Percentiles rank a stretch among this genome's conserved stretches.
Evolutionary conservation across 2,113 vertebrate genomes (phyloP).

Genomic region (Cyanoderma ruficeps): DNA sequence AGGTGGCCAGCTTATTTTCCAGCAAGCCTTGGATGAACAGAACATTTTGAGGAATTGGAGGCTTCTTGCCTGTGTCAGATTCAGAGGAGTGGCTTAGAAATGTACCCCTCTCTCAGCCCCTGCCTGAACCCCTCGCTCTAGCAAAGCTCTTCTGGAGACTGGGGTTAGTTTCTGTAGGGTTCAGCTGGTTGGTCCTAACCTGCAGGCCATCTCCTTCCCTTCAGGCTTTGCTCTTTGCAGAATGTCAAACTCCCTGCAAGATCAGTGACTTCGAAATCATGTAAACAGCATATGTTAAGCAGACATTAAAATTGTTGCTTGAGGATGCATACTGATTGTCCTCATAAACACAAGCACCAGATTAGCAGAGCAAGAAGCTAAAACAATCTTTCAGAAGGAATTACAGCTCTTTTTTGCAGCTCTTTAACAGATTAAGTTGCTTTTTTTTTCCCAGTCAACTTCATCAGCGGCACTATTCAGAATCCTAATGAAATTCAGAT

Average conservation of each 20-base stretch:
- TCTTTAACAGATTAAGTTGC: not conserved
- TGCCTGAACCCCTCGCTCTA: not conserved
- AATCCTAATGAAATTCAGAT: constrained; percentile 34
- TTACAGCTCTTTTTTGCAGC: not conserved
- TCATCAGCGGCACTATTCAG: not conserved
- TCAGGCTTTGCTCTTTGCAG: not conserved
- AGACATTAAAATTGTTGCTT: not conserved
- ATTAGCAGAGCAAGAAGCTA: constrained; percentile 11
- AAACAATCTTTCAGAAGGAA: constrained; percentile 24
- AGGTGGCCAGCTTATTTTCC: not conserved
- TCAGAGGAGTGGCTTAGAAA: not conserved
- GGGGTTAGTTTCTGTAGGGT: not conserved
- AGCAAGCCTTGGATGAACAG: not conserved
- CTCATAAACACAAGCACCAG: not conserved
- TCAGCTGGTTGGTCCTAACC: not conserved
- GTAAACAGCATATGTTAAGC: not conserved
- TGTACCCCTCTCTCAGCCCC: not conserved
- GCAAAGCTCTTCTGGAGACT: not conserved
- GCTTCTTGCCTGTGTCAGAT: not conserved
- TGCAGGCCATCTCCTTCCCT: not conserved
- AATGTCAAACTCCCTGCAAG: not conserved
- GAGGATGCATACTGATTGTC: not conserved
- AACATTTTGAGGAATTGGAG: not conserved
- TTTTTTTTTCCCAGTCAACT: not conserved
- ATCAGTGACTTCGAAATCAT: not conserved